Conservation (phyloP, 2,888 invertebrate genomes). For the Diabrotica balteata region DNA sequence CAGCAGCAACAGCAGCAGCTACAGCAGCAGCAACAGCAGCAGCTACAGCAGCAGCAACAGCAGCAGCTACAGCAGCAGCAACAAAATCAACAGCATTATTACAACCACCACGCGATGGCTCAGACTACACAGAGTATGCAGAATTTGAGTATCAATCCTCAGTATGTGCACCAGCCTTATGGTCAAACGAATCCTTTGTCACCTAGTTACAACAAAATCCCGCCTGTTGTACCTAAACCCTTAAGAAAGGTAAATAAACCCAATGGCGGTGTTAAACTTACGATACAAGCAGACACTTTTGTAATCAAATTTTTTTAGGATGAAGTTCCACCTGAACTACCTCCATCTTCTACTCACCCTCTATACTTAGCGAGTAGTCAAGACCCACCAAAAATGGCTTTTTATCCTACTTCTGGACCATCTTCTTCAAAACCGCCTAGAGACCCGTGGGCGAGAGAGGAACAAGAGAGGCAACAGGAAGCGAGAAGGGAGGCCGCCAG, state of each 20-base stretch:
- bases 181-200: conserved; percentile 48
- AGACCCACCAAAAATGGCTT: conserved; percentile 78
- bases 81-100: conserved; percentile 45
- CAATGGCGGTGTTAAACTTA: not conserved
- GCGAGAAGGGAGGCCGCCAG: conserved; percentile 77
- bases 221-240: conserved; percentile 65
- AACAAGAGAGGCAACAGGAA: conserved; percentile 80
- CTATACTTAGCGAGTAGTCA: conserved; percentile 76
- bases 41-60: conserved; percentile 57
- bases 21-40: conserved; percentile 44
- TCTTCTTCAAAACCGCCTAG: conserved; percentile 57
- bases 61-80: conserved; percentile 45
- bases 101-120: conserved; percentile 50
- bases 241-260: conserved; percentile 42
- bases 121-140: conserved; percentile 57
- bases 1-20: conserved; percentile 43
- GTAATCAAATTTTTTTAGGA: conserved; percentile 16
- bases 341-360: conserved; percentile 76
- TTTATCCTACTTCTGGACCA: conserved; percentile 63
- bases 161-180: conserved; percentile 42
- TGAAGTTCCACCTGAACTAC: conserved; percentile 66
- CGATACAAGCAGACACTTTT: not conserved
- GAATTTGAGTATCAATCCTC: conserved; percentile 52
- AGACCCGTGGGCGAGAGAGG: conserved; percentile 94
- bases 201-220: conserved; percentile 61